phyloP scores from a whole-genome alignment of 2,888 invertebrate genomes.

The Drosophila percnosoma region DNA sequence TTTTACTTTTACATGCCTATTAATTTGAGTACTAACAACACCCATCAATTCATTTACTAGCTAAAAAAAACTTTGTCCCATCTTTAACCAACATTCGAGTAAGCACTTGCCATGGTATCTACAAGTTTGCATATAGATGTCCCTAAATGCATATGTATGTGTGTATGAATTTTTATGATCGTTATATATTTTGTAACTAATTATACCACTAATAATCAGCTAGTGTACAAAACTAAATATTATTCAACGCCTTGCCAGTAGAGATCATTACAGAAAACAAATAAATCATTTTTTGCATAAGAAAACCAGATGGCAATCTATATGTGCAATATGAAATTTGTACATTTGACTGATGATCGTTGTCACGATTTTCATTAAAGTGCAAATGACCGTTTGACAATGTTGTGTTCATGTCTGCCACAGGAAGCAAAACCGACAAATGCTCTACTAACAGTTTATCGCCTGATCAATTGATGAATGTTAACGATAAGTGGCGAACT shows the following conservation, averaged over 20 bases:
- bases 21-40: conserved; percentile 19
- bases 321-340: neutral
- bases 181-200: conserved; percentile 22
- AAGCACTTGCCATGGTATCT: conserved; percentile 17
- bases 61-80: conserved; percentile 55
- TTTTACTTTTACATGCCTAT: conserved; percentile 9
- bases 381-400: neutral
- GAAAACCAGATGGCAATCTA: neutral
- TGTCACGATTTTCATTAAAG: neutral
- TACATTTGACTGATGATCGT: neutral
- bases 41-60: conserved; percentile 37
- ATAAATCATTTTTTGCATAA: neutral
- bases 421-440: neutral
- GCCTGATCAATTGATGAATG: conserved; percentile 15
- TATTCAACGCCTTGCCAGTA: conserved; percentile 13
- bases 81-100: conserved; percentile 22
- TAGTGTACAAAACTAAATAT: conserved; percentile 44
- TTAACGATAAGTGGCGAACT: neutral
- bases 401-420: neutral
- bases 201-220: conserved; percentile 39
- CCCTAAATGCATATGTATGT: conserved; percentile 4
- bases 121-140: conserved; percentile 23
- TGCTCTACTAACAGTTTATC: neutral
- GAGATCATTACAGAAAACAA: conserved; percentile 1
- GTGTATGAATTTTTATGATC: neutral